Evolutionary conservation across 2,888 invertebrate species (phyloP).

Genomic region (Chrysopilus asiliformis): DNA sequence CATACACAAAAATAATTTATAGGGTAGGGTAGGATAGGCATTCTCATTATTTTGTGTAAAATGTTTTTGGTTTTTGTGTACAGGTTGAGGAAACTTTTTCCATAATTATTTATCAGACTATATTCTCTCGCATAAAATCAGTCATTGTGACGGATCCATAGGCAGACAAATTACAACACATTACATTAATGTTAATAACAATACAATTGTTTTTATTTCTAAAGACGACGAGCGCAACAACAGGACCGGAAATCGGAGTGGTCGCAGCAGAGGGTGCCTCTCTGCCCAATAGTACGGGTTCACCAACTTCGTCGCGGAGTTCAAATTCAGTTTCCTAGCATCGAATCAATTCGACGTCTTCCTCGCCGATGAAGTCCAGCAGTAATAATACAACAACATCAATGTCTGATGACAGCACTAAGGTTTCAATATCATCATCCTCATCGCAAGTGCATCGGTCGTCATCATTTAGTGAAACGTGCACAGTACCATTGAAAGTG

Average conservation of each 20-base stretch:
- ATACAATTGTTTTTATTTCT: too few species aligned
- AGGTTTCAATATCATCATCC: background rate
- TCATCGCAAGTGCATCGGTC: conserved; percentile 11
- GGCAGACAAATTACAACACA: too few species aligned
- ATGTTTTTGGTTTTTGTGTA: too few species aligned
- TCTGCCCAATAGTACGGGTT: conserved; percentile 13
- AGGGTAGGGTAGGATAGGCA: too few species aligned
- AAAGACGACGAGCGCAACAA: conserved; percentile 16
- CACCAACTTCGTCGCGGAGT: conserved; percentile 15
- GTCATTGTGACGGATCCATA: too few species aligned
- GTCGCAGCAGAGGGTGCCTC: conserved; percentile 15
- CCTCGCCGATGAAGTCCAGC: conserved; percentile 9
- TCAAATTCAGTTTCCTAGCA: conserved; percentile 16
- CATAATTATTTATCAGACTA: too few species aligned
- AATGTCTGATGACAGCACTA: background rate
- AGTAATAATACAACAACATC: conserved; percentile 1
- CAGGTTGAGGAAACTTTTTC: too few species aligned
- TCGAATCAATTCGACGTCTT: conserved; percentile 9
- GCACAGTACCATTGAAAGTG: conserved; percentile 15
- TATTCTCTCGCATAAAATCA: too few species aligned
- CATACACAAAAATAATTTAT: too few species aligned
- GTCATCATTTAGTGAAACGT: conserved; percentile 14
- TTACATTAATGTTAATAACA: too few species aligned
- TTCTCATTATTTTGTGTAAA: too few species aligned
- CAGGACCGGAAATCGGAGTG: too few species aligned